Conservation (phyloP, 2,888 invertebrate genomes). For the Drosophila dives region DNA sequence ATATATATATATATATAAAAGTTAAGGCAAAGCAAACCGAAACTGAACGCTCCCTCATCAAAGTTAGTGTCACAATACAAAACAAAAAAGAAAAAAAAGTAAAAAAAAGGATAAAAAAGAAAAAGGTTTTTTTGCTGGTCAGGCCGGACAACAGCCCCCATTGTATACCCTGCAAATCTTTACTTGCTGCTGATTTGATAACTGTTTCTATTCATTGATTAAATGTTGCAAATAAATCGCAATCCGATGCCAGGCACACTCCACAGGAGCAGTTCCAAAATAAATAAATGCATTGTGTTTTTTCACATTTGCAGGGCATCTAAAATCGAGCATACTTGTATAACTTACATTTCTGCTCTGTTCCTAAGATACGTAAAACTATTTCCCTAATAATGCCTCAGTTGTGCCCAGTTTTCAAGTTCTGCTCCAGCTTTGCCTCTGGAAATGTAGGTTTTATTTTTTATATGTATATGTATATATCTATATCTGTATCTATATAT, state of each 20-base stretch:
- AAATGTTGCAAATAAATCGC: neutral
- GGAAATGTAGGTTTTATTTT: slow-evolving; percentile 13
- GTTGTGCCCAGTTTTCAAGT: slow-evolving; percentile 69
- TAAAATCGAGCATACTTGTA: neutral
- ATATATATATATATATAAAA: slow-evolving; percentile 14
- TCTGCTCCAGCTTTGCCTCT: slow-evolving; percentile 29
- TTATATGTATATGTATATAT: slow-evolving; percentile 3
- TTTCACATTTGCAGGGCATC: slow-evolving; percentile 12
- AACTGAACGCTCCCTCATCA: slow-evolving; percentile 60
- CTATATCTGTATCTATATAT: neutral
- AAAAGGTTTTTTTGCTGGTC: slow-evolving; percentile 42
- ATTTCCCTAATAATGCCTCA: slow-evolving; percentile 81
- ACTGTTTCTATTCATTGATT: neutral
- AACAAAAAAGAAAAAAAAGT: slow-evolving; percentile 24
- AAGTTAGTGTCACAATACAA: slow-evolving; percentile 49
- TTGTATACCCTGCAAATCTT: slow-evolving; percentile 20
- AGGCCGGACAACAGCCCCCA: slow-evolving; percentile 3
- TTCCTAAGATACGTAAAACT: slow-evolving; percentile 63
- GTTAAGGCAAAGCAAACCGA: slow-evolving; percentile 28
- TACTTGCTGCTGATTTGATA: neutral
- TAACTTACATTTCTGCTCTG: too few relatives aligned
- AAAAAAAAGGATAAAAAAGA: slow-evolving; percentile 32
- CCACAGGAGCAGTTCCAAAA: neutral
- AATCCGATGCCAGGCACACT: neutral
- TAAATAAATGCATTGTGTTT: neutral